A percentile compares a stretch with the other conserved stretches of the same genome.
Conservation (phyloP, 2,888 invertebrate species). For the Brachyopa scutellaris region DNA sequence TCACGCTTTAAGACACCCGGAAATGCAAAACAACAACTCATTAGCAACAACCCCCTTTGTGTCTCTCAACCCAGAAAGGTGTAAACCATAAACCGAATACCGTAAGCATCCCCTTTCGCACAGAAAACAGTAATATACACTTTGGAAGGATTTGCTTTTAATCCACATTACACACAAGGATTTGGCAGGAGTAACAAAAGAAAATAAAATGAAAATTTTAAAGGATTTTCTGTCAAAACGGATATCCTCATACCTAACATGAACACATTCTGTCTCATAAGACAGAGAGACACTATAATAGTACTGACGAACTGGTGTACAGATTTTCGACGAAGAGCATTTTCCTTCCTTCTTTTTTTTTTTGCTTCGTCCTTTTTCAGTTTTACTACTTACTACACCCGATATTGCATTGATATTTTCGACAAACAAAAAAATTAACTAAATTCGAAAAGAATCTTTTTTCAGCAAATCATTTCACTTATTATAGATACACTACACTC, state of each 20-base stretch:
- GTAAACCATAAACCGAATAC: constrained; percentile 50
- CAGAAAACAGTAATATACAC: constrained; percentile 17
- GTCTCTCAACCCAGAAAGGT: constrained; percentile 55
- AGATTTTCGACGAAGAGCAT: constrained; percentile 73
- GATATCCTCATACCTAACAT: constrained; percentile 70
- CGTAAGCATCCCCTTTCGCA: constrained; percentile 34
- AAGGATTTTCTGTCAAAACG: constrained; percentile 57
- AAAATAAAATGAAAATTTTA: constrained; percentile 27
- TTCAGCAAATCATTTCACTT: constrained; percentile 13
- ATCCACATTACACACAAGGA: constrained; percentile 53
- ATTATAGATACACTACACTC: constrained; percentile 20
- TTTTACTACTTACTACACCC: constrained; percentile 55
- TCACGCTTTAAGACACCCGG: constrained; percentile 70
- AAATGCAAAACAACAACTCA: constrained; percentile 72
- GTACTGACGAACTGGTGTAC: constrained; percentile 73
- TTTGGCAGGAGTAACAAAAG: constrained; percentile 56
- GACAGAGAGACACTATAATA: constrained; percentile 71
- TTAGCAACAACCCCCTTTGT: constrained; percentile 63
- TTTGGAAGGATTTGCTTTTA: constrained; percentile 39
- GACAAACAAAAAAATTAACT: neutral
- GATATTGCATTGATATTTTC: constrained; percentile 36
- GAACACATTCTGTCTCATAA: constrained; percentile 73
- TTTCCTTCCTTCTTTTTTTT: constrained; percentile 49
- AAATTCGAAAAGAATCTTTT: constrained; percentile 10
- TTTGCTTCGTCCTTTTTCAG: constrained; percentile 10